These are phyloP conservation scores for Neotragus moschatus DNA, from an alignment of 2,113 vertebrate species.

Conservation along the genomic window DNA sequence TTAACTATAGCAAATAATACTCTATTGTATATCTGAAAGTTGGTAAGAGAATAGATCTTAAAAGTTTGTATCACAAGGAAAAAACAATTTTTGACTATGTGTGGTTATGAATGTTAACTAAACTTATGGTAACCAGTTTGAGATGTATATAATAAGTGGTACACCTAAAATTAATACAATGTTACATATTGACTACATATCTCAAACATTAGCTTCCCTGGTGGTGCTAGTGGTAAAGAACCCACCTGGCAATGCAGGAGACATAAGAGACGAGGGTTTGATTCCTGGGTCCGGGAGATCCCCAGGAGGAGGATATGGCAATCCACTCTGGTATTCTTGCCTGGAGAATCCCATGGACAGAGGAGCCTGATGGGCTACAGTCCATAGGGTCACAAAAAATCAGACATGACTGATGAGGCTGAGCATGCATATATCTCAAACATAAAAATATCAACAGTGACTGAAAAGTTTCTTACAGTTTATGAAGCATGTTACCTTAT, in stretches of 20 bases:
- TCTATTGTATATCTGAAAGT: background rate
- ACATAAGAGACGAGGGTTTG: background rate
- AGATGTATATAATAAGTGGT: background rate
- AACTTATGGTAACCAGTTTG: background rate
- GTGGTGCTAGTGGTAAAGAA: background rate
- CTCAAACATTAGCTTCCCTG: background rate
- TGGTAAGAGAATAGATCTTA: background rate
- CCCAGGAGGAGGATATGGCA: background rate
- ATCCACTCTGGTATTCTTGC: background rate
- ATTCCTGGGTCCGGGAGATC: background rate
- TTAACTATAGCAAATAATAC: background rate
- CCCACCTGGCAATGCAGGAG: background rate
- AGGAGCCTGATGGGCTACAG: background rate
- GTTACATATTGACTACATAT: background rate
- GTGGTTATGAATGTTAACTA: background rate
- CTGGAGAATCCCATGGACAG: background rate
- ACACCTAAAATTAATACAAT: background rate
- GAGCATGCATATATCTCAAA: background rate
- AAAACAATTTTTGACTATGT: background rate
- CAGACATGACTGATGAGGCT: background rate
- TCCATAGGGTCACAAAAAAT: background rate
- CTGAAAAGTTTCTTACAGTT: background rate
- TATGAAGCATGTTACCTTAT: background rate
- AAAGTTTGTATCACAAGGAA: background rate
- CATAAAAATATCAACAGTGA: background rate